Evolutionary conservation across 1,140 invertebrate genomes (phyloP).

Genomic region (Arctopsyche grandis): DNA sequence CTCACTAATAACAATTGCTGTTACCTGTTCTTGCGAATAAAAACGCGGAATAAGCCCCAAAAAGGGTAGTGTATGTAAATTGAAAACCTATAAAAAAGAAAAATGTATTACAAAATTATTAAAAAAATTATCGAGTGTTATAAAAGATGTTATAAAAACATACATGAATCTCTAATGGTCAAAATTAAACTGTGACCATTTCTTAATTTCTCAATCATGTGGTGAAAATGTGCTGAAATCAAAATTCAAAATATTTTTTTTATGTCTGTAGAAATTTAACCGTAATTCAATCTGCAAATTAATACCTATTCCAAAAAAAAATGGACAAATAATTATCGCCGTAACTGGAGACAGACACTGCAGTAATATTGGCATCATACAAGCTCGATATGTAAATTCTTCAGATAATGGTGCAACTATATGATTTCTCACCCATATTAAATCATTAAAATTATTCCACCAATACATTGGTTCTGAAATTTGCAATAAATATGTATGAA

Average conservation of each 20-base stretch:
- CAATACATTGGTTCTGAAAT: conserved; percentile 79
- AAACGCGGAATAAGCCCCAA: conserved; percentile 93
- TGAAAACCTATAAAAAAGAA: conserved; percentile 79
- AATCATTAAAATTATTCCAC: conserved; percentile 75
- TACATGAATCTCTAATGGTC: conserved; percentile 77
- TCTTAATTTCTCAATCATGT: conserved; percentile 83
- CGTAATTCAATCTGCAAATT: no score
- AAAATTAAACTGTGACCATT: conserved; percentile 74
- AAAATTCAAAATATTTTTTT: conserved; percentile 41
- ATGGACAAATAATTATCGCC: conserved; percentile 85
- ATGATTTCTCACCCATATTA: conserved; percentile 89
- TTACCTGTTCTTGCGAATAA: conserved; percentile 81
- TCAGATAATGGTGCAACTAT: conserved; percentile 93
- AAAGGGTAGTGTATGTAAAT: conserved; percentile 89
- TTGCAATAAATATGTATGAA: conserved; percentile 33
- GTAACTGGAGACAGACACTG: conserved; percentile 81
- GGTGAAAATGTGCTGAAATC: conserved; percentile 89
- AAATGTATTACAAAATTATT: conserved; percentile 47
- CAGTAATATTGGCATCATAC: conserved; percentile 90
- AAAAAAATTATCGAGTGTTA: no score
- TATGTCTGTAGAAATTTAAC: neutral
- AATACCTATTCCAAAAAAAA: conserved; percentile 90
- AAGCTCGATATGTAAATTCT: conserved; percentile 94
- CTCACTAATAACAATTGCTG: neutral
- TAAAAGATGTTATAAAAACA: conserved; percentile 57